Evolutionary conservation across 2,113 vertebrate genomes (phyloP).

Genomic region (Bombycilla garrulus): DNA sequence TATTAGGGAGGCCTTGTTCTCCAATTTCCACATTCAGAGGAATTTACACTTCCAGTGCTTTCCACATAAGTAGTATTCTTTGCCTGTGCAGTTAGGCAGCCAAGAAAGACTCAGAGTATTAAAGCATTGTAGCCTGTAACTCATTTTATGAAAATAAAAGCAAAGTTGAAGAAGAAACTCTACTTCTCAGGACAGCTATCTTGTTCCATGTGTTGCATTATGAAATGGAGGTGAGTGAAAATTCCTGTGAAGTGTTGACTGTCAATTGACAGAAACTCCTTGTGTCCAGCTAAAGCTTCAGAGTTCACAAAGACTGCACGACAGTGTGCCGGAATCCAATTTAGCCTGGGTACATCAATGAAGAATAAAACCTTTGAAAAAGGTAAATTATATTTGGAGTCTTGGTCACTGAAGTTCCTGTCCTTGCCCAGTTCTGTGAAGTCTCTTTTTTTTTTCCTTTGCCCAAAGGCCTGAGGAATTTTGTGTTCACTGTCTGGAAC

Average conservation of each 20-base stretch:
- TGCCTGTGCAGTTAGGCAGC: not conserved
- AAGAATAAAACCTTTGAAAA: not conserved
- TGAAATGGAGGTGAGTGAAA: not conserved
- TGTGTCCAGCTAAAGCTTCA: not conserved
- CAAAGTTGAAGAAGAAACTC: not conserved
- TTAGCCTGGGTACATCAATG: not conserved
- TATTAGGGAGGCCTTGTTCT: not conserved
- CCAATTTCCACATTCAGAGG: rapidly evolving
- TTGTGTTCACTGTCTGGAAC: not conserved
- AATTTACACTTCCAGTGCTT: not conserved
- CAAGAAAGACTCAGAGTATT: not conserved
- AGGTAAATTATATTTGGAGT: not conserved
- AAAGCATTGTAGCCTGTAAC: not conserved
- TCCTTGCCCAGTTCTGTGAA: not conserved
- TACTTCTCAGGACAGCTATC: not conserved
- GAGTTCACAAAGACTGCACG: not conserved
- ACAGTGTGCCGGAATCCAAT: not conserved
- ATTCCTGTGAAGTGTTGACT: not conserved
- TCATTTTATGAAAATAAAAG: not conserved
- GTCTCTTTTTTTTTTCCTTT: not conserved
- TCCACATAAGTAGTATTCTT: not conserved
- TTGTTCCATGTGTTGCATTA: not conserved
- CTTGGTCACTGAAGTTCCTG: not conserved
- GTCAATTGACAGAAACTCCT: not conserved
- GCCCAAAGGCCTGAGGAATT: not conserved